Base-by-base conservation (phyloP, 2,113 vertebrate genomes). In the Sinocyclocheilus maitianheensis region DNA sequence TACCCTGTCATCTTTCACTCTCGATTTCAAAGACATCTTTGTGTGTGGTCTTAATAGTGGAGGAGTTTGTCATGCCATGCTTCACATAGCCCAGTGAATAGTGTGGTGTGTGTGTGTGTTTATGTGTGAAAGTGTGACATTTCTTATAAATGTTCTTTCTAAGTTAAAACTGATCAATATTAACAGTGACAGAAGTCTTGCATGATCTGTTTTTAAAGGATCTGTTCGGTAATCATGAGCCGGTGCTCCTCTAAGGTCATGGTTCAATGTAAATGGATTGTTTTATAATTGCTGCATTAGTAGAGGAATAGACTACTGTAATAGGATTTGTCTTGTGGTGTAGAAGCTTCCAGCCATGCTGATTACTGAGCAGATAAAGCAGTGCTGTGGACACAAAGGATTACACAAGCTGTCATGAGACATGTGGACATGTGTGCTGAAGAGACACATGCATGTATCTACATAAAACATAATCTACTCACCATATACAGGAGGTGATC, bases 11-110 rank as follows among this genome's bases (percentile, higher is more conserved):
- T 88, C 85, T 75, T 92, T 83, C 77, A 62, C 85, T 76, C 87
- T 92, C 89, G 85, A 82, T 67, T 53, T 48, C 88, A 89, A 89
- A 88, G 77, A 92, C 92, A 92, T 92, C 86, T 48, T 58, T 18
- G 71, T 34, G 86, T 67, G 72, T n/a, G 84, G 77, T 63, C 81
- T 20, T 20, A 24, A 58, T 60, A 82, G 84, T 65, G 16, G 82
- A 85, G 24, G 46, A 81, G 67, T 30, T 24, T 67, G 60, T 84
- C 67, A 40, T 85, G 85, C 83, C 80, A 82, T 83, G 12, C 84
- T 58, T 58, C 34, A 80, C 76, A 26, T 76, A 65, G 34, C 24
- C 55, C 58, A 46, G 60, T 84, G 74, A 75, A 43, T 63, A 18
- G 24, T 65, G 55, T 77, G n/a, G 65, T 84, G 74, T 37, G 37